Conservation (phyloP, 2,113 vertebrate species). For the Oncorhynchus masou region DNA sequence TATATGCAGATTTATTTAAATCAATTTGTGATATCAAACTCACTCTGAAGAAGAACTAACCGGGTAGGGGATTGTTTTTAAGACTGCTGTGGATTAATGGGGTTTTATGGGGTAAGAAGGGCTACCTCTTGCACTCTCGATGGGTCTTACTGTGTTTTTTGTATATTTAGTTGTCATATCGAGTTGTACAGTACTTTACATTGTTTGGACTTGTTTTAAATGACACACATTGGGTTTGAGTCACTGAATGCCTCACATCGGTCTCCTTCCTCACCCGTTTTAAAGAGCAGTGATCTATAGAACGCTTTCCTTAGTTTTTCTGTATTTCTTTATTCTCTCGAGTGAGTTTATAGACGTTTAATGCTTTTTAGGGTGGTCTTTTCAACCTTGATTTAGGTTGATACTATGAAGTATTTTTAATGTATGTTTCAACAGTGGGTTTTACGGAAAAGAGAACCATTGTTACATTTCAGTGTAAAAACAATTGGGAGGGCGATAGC, state of each 20-base stretch:
- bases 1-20: background rate
- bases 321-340: constrained; percentile 6
- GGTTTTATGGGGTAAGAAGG: constrained; percentile 29
- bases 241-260: background rate
- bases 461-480: constrained; percentile 31
- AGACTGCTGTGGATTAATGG: constrained; percentile 1
- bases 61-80: background rate
- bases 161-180: constrained; percentile 8
- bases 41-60: background rate
- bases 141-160: constrained; percentile 35
- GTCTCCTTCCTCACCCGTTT: background rate
- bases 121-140: constrained; percentile 29
- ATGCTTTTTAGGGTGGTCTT: background rate
- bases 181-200: background rate
- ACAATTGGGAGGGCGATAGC: background rate
- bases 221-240: constrained; percentile 26
- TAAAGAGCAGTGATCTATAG: background rate
- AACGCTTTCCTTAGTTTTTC: background rate
- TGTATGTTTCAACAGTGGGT: constrained; percentile 52
- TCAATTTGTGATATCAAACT: background rate
- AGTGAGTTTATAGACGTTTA: background rate
- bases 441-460: constrained; percentile 53
- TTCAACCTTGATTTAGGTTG: constrained; percentile 31
- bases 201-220: background rate
- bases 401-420: constrained; percentile 50